These are phyloP conservation scores for Melinaea marsaeus DNA, from an alignment of 2,888 invertebrate species.

Conservation along the genomic window DNA sequence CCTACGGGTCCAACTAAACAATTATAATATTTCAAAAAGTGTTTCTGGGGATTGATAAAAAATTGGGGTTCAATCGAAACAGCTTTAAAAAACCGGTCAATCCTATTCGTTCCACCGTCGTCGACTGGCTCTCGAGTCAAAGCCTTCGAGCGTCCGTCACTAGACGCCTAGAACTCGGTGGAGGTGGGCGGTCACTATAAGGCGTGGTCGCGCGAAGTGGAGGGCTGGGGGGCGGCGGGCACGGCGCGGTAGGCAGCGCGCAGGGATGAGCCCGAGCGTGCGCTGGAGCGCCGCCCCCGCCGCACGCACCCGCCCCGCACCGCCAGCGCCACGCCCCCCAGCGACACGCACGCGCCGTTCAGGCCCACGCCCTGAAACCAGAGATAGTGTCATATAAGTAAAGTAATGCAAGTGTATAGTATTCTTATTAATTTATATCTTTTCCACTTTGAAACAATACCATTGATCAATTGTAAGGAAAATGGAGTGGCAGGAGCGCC, in stretches of 20 bases:
- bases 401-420: neutral
- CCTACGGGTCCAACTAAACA: neutral
- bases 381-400: neutral
- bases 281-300: conserved; percentile 23
- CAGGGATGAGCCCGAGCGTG: conserved; percentile 17
- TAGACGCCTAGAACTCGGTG: conserved; percentile 40
- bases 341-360: conserved; percentile 38
- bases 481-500: no score
- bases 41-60: conserved; percentile 12
- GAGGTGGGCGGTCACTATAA: conserved; percentile 58
- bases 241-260: conserved; percentile 46
- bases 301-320: conserved; percentile 33
- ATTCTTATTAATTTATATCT: no score
- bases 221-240: conserved; percentile 39
- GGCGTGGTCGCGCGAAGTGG: conserved; percentile 48
- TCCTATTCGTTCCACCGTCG: conserved; percentile 4
- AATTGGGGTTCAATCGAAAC: conserved; percentile 20
- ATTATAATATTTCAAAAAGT: conserved; percentile 7
- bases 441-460: no score
- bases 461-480: no score
- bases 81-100: conserved; percentile 9
- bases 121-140: neutral
- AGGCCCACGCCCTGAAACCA: conserved; percentile 43
- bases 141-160: no score
- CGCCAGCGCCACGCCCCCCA: conserved; percentile 32